phyloP scores from a whole-genome alignment of 2,888 invertebrate genomes.

The Microplitis manilae region DNA sequence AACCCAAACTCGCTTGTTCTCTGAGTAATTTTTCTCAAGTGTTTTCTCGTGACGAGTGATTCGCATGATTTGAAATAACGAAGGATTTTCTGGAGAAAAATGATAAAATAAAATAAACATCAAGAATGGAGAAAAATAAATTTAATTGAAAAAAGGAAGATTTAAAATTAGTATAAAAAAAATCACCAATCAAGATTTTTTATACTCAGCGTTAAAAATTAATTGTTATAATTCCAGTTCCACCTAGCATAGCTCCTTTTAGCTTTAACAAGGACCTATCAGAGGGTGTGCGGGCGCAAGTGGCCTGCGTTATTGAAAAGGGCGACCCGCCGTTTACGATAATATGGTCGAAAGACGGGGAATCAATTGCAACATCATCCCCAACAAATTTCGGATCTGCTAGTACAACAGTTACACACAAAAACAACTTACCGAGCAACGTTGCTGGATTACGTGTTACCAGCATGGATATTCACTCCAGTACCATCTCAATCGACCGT shows the following conservation, averaged over 20 bases:
- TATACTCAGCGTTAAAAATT: slow-evolving; percentile 13
- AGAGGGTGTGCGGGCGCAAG: slow-evolving; percentile 90
- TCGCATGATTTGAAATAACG: slow-evolving; percentile 24
- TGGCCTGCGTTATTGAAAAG: slow-evolving; percentile 91
- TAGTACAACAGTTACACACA: slow-evolving; percentile 32
- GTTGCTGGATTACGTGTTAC: slow-evolving; percentile 65
- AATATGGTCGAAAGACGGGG: slow-evolving; percentile 92
- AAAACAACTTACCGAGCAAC: slow-evolving; percentile 39
- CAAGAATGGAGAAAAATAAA: not conserved
- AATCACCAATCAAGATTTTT: not conserved
- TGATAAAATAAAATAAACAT: not conserved
- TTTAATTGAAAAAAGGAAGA: not conserved
- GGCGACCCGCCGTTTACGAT: slow-evolving; percentile 94
- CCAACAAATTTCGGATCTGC: slow-evolving; percentile 45
- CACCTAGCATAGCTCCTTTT: slow-evolving; percentile 92
- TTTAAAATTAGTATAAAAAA: not conserved
- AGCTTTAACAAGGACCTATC: slow-evolving; percentile 77
- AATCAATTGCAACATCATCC: slow-evolving; percentile 78
- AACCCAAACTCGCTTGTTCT: not conserved
- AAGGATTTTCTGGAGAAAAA: not conserved
- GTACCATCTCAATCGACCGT: slow-evolving; percentile 88
- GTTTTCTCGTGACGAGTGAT: slow-evolving; percentile 14
- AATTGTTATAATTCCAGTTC: slow-evolving; percentile 74
- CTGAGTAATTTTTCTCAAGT: not conserved
- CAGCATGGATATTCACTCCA: slow-evolving; percentile 85